phyloP scores from a whole-genome alignment of 2,113 vertebrate genomes.

The Trichomycterus rosablanca region DNA sequence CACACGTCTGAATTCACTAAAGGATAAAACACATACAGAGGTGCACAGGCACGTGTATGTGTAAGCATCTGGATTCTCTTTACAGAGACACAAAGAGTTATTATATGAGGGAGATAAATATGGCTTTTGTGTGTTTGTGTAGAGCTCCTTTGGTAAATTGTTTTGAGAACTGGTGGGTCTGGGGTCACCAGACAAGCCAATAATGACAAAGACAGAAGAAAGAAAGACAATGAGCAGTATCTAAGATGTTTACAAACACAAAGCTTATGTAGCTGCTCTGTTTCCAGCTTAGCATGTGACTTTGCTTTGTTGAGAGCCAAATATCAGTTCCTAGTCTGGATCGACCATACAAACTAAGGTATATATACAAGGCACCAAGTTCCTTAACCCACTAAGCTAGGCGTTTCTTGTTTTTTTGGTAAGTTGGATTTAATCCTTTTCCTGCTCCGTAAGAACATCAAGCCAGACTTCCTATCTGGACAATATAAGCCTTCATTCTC shows the following conservation, averaged over 20 bases:
- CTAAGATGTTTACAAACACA: constrained; percentile 52
- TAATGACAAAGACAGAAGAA: constrained; percentile 16
- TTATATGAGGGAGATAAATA: constrained; percentile 48
- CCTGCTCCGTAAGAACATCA: no score
- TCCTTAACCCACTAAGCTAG: no score
- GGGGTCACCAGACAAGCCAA: constrained; percentile 39
- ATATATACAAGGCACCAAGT: no score
- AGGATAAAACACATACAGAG: constrained; percentile 21
- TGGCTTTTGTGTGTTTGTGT: constrained; percentile 37
- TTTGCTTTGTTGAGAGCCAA: no score
- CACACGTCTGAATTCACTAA: constrained; percentile 23
- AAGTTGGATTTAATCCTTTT: no score
- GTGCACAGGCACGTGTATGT: constrained; percentile 45
- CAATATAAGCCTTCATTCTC: no score
- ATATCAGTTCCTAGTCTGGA: no score
- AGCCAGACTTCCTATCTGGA: no score
- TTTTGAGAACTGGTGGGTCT: constrained; percentile 58
- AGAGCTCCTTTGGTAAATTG: constrained; percentile 49
- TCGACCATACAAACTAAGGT: no score
- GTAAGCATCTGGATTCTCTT: constrained; percentile 65
- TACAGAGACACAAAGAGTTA: constrained; percentile 60
- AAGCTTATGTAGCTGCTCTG: constrained; percentile 63
- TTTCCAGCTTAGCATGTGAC: no score
- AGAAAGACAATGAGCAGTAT: constrained; percentile 7
- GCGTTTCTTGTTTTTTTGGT: no score